Percentiles rank a stretch among this genome's conserved stretches.
Evolutionary conservation across 1,140 invertebrate genomes (phyloP).

Genomic region (Metopolophium dirhodum): DNA sequence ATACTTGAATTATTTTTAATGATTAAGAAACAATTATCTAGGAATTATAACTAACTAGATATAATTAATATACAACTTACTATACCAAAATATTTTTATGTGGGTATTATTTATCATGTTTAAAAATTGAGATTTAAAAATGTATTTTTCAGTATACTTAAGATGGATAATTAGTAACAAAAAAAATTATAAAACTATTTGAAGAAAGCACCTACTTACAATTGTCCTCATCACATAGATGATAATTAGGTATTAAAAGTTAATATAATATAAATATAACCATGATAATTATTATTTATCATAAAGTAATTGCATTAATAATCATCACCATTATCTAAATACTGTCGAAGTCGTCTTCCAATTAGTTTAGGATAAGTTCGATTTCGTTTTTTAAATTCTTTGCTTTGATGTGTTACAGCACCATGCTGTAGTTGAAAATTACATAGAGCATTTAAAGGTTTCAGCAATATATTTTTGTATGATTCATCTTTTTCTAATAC

Average conservation of each 20-base stretch:
- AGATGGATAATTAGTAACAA: not conserved
- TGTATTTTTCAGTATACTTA: no score
- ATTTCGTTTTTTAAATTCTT: constrained; percentile 85
- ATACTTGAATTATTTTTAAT: no score
- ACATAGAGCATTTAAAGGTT: constrained; percentile 83
- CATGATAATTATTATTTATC: not conserved
- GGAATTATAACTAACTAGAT: no score
- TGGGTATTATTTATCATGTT: not conserved
- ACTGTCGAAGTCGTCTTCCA: constrained; percentile 71
- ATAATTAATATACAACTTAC: not conserved
- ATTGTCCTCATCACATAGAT: not conserved
- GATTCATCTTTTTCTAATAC: constrained; percentile 75
- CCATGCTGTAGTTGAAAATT: constrained; percentile 86
- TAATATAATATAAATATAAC: not conserved
- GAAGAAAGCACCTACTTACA: not conserved
- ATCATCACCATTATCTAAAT: constrained; percentile 3
- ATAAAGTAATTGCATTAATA: not conserved
- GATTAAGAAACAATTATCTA: no score
- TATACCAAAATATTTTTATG: not conserved
- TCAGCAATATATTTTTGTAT: constrained; percentile 73
- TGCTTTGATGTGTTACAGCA: constrained; percentile 90
- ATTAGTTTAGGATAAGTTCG: constrained; percentile 84
- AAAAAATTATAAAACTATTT: not conserved
- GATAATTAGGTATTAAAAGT: not conserved
- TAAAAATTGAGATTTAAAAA: no score